phyloP scores from a whole-genome alignment of 64 coral and sea anemone species.

The Actinia tenebrosa region DNA sequence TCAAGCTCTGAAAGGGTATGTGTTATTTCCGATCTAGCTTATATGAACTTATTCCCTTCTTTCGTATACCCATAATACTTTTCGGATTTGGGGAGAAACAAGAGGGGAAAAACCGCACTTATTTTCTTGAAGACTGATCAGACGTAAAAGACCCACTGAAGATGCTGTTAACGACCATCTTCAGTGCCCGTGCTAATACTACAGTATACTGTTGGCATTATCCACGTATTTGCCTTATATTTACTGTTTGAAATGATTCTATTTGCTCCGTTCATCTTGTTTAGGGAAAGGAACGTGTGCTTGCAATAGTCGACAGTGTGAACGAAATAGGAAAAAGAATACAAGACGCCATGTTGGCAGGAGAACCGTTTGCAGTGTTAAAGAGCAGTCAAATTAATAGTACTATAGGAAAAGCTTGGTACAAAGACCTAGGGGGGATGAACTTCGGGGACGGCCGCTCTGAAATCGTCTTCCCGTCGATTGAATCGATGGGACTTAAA shows the following conservation, averaged over 20 bases:
- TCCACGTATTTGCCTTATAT: too few relatives aligned
- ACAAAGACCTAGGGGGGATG: slow-evolving; percentile 17
- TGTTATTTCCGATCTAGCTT: not conserved
- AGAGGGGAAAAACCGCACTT: too few relatives aligned
- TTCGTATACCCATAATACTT: too few relatives aligned
- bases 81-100: too few relatives aligned
- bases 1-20: slow-evolving; percentile 16
- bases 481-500: slow-evolving; percentile 25
- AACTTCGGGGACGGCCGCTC: slow-evolving; percentile 25
- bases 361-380: not conserved
- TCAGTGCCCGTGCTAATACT: too few relatives aligned
- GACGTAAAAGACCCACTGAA: too few relatives aligned
- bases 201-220: too few relatives aligned
- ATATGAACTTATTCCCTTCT: too few relatives aligned
- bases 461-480: slow-evolving; percentile 30
- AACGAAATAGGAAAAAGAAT: not conserved
- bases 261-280: not conserved
- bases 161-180: too few relatives aligned
- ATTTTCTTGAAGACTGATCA: too few relatives aligned
- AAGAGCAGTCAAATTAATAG: not conserved
- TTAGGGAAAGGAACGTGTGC: not conserved
- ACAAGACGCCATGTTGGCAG: not conserved
- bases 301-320: not conserved
- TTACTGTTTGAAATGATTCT: not conserved
- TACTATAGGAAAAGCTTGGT: slow-evolving; percentile 22